A percentile compares a stretch with the other conserved stretches of the same genome.
These are phyloP conservation scores for Metellina segmentata DNA, from an alignment of 2,888 invertebrate genomes.

Conservation along the genomic window DNA sequence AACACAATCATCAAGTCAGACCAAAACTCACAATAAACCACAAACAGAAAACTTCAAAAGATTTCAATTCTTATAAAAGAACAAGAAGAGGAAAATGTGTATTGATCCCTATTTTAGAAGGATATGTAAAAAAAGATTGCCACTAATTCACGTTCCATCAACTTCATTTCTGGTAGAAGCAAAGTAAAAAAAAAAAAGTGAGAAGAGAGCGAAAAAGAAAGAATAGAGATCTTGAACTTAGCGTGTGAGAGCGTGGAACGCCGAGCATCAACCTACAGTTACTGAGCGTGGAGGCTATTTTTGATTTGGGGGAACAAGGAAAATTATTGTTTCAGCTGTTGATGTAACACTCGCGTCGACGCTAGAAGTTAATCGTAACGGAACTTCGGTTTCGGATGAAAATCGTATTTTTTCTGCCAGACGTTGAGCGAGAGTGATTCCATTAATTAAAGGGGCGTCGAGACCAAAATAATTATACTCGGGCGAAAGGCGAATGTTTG, in stretches of 20 bases:
- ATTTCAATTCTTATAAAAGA: too few relatives aligned
- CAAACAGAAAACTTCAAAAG: too few relatives aligned
- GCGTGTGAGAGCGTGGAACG: neutral
- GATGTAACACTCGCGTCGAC: conserved; percentile 44
- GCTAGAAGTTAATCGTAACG: conserved; percentile 31
- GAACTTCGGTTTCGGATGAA: conserved; percentile 7
- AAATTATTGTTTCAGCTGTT: conserved; percentile 64
- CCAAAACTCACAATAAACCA: too few relatives aligned
- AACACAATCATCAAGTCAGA: too few relatives aligned
- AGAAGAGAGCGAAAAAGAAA: neutral
- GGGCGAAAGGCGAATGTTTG: neutral
- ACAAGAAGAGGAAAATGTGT: too few relatives aligned
- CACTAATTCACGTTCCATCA: conserved; percentile 40
- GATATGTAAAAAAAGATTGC: neutral
- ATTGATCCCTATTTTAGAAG: neutral
- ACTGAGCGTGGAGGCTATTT: conserved; percentile 55
- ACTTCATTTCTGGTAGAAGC: conserved; percentile 21
- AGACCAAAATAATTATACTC: neutral
- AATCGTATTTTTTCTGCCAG: conserved; percentile 17
- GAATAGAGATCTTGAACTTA: conserved; percentile 24
- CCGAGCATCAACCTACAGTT: conserved; percentile 47
- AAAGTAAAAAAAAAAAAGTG: neutral
- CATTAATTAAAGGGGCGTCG: neutral
- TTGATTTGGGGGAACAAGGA: conserved; percentile 59
- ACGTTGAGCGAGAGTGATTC: conserved; percentile 5